Evolutionary conservation across 2,888 invertebrate genomes (phyloP).

Genomic region (Dasysyrphus tricinctus): DNA sequence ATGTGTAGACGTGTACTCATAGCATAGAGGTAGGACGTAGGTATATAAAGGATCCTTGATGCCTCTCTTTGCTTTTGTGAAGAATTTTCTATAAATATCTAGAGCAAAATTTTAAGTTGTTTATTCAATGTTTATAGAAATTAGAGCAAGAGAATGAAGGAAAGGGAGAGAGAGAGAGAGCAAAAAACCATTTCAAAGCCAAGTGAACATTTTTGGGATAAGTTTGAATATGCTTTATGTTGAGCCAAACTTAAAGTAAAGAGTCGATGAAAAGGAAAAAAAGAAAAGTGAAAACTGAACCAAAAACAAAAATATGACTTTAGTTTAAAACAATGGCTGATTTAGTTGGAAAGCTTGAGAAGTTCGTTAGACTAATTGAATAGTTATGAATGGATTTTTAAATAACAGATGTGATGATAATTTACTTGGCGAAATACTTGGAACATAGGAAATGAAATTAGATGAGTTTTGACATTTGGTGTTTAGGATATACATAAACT

Average conservation of each 20-base stretch:
- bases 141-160: neutral
- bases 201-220: slow-evolving; percentile 26
- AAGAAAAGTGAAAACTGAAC: neutral
- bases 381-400: neutral
- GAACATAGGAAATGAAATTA: no score
- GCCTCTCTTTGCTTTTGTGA: slow-evolving; percentile 10
- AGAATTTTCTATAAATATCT: slow-evolving; percentile 31
- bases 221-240: slow-evolving; percentile 9
- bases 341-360: slow-evolving; percentile 5
- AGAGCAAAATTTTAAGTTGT: slow-evolving; percentile 34
- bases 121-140: slow-evolving; percentile 30
- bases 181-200: neutral
- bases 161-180: no score
- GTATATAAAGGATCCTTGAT: slow-evolving; percentile 23
- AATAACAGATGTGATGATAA: neutral
- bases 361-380: slow-evolving; percentile 1
- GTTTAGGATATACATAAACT: no score
- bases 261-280: neutral
- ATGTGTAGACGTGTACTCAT: slow-evolving; percentile 12
- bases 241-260: slow-evolving; percentile 20
- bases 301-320: slow-evolving; percentile 27
- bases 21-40: neutral
- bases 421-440: neutral
- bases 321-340: slow-evolving; percentile 10
- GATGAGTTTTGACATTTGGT: no score